Base-by-base conservation (phyloP, 2,888 invertebrate species). In the Eupithecia tripunctaria region DNA sequence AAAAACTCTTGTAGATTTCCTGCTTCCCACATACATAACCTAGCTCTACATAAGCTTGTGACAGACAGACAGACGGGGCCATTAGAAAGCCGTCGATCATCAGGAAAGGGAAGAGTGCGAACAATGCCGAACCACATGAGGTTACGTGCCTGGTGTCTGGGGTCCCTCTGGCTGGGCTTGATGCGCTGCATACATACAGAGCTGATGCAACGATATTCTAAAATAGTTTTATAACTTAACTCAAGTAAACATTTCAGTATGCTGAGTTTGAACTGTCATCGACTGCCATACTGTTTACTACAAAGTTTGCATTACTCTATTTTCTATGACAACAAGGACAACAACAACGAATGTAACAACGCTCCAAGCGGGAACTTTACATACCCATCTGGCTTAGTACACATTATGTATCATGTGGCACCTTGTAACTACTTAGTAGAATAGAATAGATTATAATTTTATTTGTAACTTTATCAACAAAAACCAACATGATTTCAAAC, bases 71-170 rank as follows among this genome's bases (percentile, higher is more conserved):
- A 47, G 43, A 66, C 60, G 64, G 71, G 27, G n/a, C 62, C 68
- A 74, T 75, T 78, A 77, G 78, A 79, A 79, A 79, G 78, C 36
- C 15, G 67, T 60, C 71, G 67, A 27, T 38, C 74, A 69, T 74
- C 72, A 68, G 79, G 79, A 79, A 79, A 74, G 71, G 79, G 77
- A 79, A 79, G 78, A 32, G 75, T 68, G 73, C 62, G 73, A 77
- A 77, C 73, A 76, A 73, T 75, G 67, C 51, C 56, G 71, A 68
- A 18, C 41, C 63, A 67, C 65, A 60, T 60, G 70, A 68, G 47
- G 75, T 72, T 76, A 73, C 76, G 56, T 72, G 38, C 18, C 69
- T 68, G 66, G 36, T n/a, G 43, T 59, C 70, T 60, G 3, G 27
- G n/a, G n/a, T n/a, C 27, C n/a, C 21, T 21, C 21, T 51, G 47